A percentile compares a stretch with the other conserved stretches of the same genome.
Evolutionary conservation across 2,888 invertebrate species (phyloP).

Genomic region (Epistrophe grossulariae): DNA sequence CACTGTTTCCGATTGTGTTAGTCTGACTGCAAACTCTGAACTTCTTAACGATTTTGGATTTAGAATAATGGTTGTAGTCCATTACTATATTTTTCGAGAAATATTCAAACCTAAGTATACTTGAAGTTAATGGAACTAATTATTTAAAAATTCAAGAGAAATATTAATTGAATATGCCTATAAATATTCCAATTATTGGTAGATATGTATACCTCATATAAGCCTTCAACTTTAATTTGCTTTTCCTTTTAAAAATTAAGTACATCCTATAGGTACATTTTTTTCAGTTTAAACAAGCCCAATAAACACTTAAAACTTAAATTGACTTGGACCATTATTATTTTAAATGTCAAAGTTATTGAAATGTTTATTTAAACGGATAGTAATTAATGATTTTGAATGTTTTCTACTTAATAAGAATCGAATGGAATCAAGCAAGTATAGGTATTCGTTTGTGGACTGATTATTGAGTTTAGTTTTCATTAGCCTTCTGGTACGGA

Average conservation of each 20-base stretch:
- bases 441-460: no score
- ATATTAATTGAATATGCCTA: not conserved
- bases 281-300: not conserved
- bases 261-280: not conserved
- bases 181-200: not conserved
- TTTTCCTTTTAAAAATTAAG: constrained; percentile 9
- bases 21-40: not conserved
- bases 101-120: not conserved
- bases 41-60: not conserved
- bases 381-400: no score
- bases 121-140: not conserved
- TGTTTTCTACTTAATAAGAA: no score
- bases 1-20: not conserved
- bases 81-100: not conserved
- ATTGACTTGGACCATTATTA: not conserved
- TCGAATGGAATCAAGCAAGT: no score
- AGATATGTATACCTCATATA: no score
- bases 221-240: not conserved
- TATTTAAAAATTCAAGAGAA: constrained; percentile 1
- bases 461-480: no score
- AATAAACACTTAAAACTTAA: not conserved
- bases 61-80: not conserved
- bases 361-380: not conserved
- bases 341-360: not conserved
- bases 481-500: no score